Evolutionary conservation across 2,888 invertebrate species (phyloP), one percentile per base, ranked within the genome.

Genomic region (Automeris io): DNA sequence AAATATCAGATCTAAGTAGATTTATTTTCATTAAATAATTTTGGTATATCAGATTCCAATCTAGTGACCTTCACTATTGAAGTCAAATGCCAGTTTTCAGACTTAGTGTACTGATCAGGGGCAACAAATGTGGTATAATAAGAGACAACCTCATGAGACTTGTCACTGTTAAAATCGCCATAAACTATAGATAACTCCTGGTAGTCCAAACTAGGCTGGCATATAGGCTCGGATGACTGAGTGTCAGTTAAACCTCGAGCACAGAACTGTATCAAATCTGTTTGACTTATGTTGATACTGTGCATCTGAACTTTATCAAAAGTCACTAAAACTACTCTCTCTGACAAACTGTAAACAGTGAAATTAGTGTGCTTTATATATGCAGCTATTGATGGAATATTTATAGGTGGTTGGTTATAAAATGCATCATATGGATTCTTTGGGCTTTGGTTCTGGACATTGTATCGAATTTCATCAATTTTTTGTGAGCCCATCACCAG

Each of bases 241-340:
- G 66, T 70, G 41, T 75, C 59, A 39, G 78, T 58, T 0, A 69
- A 57, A 1, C 75, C 83, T 51, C 86, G 56, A 1, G 63, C 73
- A 73, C 95, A 95, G 45, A 95, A 88, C 65, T 94, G 94, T 1
- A 91, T 87, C 33, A 95, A 89, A 51, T 93, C 91, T n/a, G 91
- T 92, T 61, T 93, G 91, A 61, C 93, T 94, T 1, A 92, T 91
- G 69, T 95, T 94, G 34, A 93, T 92, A 52, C 91, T 91, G 55
- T 92, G 91, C 0, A 91, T 90, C 59, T 92, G 90, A 5, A 91
- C 89, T 41, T 91, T 90, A 65, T 94, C 93, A 65, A 94, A 93
- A 9, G 93, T 89, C n/a, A 95, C 91, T 35, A 95, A 75, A n/a
- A 93, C 89, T 24, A 94, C 91, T 19, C 91, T 88, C 67, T 95